Base-by-base conservation (phyloP, 1,140 invertebrate genomes). In the Littorina saxatilis region DNA sequence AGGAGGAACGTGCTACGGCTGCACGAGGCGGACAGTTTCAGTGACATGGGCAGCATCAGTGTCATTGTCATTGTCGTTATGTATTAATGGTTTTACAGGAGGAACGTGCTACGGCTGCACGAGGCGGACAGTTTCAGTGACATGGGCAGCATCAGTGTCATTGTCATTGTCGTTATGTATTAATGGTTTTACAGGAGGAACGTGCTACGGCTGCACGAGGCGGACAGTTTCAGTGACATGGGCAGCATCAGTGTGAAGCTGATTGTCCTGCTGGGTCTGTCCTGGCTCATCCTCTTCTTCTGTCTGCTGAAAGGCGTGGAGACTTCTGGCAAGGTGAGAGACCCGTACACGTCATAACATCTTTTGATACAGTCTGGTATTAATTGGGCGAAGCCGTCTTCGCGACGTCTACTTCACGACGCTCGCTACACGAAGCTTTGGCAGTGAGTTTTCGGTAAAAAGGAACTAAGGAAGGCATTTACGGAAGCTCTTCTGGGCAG, bases 281-380 rank as follows among this genome's bases (percentile, higher is more conserved):
- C 80, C n/a, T 82, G 80, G 80, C 23, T 82, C 35, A 40, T 82
- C 29, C 47, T 82, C 29, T 82, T 68, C 58, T 50, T 77, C 80
- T 82, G 80, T 39, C 73, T 82, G 39, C 74, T 76, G 37, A 82
- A 77, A 29, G 80, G 80, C n/a, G 80, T 82, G 37, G 61, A 82
- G 55, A 82, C 80, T 17, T 82, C 80, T 1, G 80, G 80, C 29
- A 82, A 82, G 73, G 80, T 82, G 20, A n/a, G n/a, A n/a, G n/a
- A n/a, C n/a, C 17, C 55, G 15, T 23, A 17, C 37, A n/a, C n/a
- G 55, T 23, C 35, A 35, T 7, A 3, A 35, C 4, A 1, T 63
- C 35, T 9, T 27, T 63, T 13, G n/a, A 58, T 58, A 58, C 52
- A 17, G 52, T 17, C 15, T 17, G 15, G 52, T 17, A 58, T 17